Conservation (phyloP, 2,888 invertebrate species). For the Drosophila tanythrix region DNA sequence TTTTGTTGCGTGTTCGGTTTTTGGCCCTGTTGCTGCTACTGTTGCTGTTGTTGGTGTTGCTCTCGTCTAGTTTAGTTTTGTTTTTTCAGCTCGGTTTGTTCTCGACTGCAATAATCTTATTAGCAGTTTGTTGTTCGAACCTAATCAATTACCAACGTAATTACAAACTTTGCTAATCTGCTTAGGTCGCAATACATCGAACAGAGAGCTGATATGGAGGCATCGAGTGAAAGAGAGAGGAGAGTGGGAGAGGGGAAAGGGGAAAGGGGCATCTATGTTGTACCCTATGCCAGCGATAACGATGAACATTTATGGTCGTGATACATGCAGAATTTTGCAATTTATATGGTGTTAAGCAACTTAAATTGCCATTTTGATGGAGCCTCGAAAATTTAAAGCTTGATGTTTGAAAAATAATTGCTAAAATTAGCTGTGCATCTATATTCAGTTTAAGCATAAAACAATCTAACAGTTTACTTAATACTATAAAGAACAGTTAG, state of each 20-base stretch:
- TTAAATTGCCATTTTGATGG: constrained; percentile 11
- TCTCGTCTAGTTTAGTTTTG: constrained; percentile 43
- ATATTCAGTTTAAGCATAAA: background rate
- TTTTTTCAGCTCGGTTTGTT: constrained; percentile 82
- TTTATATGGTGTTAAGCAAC: constrained; percentile 4
- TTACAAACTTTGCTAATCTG: constrained; percentile 85
- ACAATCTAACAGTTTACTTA: background rate
- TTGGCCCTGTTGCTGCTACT: constrained; percentile 29
- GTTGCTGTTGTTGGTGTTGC: constrained; percentile 26
- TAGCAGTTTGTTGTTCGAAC: constrained; percentile 85
- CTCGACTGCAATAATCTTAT: constrained; percentile 85
- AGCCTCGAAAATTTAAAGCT: background rate
- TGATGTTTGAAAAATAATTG: background rate
- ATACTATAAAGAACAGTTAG: background rate
- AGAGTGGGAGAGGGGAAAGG: background rate
- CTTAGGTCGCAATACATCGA: constrained; percentile 67
- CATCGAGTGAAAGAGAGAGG: background rate
- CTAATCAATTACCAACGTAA: constrained; percentile 85
- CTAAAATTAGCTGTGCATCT: background rate
- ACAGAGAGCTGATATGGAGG: background rate
- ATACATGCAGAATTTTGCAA: constrained; percentile 29
- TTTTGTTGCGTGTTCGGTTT: constrained; percentile 79
- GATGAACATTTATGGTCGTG: constrained; percentile 23
- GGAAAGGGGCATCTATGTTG: background rate
- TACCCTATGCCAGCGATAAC: constrained; percentile 1